Evolutionary conservation across 1,140 invertebrate genomes (phyloP), one percentile per base, ranked within the genome.

Genomic region (Drosophila grimshawi): DNA sequence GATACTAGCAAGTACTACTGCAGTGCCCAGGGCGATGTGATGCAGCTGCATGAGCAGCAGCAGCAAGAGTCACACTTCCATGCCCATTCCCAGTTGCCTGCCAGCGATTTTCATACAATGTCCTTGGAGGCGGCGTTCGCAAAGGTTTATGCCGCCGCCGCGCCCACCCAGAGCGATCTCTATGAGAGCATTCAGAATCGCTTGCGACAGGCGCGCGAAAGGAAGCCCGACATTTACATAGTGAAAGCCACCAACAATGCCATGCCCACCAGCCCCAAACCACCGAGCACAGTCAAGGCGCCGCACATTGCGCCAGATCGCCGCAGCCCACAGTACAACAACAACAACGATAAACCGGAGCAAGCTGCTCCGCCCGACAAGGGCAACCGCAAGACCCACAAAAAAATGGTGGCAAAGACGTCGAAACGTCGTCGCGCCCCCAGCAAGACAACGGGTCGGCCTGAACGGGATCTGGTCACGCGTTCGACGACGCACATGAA

Each of bases 191-290:
- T 92, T 53, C 85, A 92, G 52, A 62, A 72, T 49, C 81, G 86
- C 27, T 62, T 92, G 62, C 80, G 80, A 11, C 70, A 79, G 55
- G 78, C 90, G 27, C 90, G 91, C 19, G 80, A 91, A 56, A 59
- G 79, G 2, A 86, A 92, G 56, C 91, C 91, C 1, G 81, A 81
- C 32, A 92, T 92, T 11, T 92, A 79, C 52, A 92, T 92, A 43
- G 86, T 92, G 5, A 56, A 92, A 71, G 52, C 90, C 0, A 52
- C 82, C 32, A 75, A 75, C 27, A 77, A 89, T 63, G 63, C 57
- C 8, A 11, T 8, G 4, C n/a, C 37, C 46, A 6, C 7, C 48
- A 19, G 11, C 5, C 1, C 7, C 6, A n/a, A 51, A 48, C 8
- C 57, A 2, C 35, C 6, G 19, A 55, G n/a, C 19, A 39, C 4